A percentile compares a stretch with the other conserved stretches of the same genome.
phyloP scores from a whole-genome alignment of 2,113 vertebrate species.

The Neopipo cinnamomea region DNA sequence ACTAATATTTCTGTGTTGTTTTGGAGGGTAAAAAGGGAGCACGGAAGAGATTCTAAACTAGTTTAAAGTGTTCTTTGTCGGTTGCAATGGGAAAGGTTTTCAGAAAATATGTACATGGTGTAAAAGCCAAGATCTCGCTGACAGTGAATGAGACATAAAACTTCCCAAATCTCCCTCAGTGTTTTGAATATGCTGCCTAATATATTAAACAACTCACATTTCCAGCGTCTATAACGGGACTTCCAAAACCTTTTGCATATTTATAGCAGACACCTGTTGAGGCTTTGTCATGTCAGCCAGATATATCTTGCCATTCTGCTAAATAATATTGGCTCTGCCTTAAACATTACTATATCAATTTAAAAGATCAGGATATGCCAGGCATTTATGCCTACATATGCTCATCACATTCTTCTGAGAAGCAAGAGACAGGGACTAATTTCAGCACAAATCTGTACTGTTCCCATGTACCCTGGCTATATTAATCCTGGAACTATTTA shows the following conservation, averaged over 20 bases:
- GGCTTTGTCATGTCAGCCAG: neutral
- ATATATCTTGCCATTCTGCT: neutral
- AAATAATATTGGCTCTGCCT: neutral
- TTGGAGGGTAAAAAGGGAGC: neutral
- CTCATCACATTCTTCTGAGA: neutral
- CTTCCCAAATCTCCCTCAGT: neutral
- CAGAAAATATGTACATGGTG: neutral
- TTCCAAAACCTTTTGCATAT: neutral
- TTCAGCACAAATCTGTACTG: neutral
- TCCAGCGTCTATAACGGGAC: neutral
- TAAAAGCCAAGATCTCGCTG: neutral
- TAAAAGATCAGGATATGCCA: neutral
- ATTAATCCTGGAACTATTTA: conserved; percentile 9
- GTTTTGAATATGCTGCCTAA: neutral
- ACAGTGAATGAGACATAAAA: neutral
- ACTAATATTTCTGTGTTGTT: neutral
- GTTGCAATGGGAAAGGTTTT: neutral
- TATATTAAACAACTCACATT: neutral
- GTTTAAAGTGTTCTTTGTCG: neutral
- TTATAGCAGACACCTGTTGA: neutral
- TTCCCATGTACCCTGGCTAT: neutral
- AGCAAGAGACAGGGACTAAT: neutral
- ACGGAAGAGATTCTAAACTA: neutral
- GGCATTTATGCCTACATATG: neutral
- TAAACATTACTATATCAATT: neutral